Evolutionary conservation across 2,888 invertebrate species (phyloP).

Genomic region (Azorinus chamasolen): DNA sequence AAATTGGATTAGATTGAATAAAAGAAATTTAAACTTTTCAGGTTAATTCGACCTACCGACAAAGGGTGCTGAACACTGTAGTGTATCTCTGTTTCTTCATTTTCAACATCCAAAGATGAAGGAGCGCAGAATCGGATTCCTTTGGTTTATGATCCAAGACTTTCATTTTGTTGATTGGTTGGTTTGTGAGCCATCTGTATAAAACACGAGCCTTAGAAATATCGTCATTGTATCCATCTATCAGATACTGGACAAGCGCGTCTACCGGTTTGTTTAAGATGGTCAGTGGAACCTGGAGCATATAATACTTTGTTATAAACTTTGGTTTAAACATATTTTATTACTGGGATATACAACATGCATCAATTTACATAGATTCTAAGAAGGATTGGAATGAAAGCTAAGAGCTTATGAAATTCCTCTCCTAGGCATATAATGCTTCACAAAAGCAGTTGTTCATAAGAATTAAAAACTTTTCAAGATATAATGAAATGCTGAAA

Average conservation of each 20-base stretch:
- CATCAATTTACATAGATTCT: too few relatives aligned
- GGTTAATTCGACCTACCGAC: constrained; percentile 65
- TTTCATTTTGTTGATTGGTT: constrained; percentile 71
- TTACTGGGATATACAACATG: too few relatives aligned
- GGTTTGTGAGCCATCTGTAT: constrained; percentile 80
- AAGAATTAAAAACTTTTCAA: too few relatives aligned
- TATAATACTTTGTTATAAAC: not conserved
- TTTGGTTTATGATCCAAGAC: constrained; percentile 71
- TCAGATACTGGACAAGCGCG: constrained; percentile 65
- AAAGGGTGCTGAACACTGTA: constrained; percentile 76
- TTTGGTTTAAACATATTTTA: too few relatives aligned
- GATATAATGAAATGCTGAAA: not conserved
- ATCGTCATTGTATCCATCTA: constrained; percentile 61
- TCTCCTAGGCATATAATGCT: too few relatives aligned
- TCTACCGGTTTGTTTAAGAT: constrained; percentile 63
- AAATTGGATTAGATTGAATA: too few relatives aligned
- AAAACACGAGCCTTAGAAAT: constrained; percentile 74
- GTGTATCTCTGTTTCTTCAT: constrained; percentile 79
- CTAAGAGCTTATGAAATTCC: too few relatives aligned
- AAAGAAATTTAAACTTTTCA: too few relatives aligned
- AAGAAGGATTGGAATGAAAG: too few relatives aligned
- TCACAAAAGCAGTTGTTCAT: too few relatives aligned
- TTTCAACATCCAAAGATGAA: constrained; percentile 78
- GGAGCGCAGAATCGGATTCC: constrained; percentile 70
- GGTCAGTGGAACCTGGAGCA: constrained; percentile 61